Evolutionary conservation across 2,113 vertebrate genomes (phyloP).

Genomic region (Talpa occidentalis): DNA sequence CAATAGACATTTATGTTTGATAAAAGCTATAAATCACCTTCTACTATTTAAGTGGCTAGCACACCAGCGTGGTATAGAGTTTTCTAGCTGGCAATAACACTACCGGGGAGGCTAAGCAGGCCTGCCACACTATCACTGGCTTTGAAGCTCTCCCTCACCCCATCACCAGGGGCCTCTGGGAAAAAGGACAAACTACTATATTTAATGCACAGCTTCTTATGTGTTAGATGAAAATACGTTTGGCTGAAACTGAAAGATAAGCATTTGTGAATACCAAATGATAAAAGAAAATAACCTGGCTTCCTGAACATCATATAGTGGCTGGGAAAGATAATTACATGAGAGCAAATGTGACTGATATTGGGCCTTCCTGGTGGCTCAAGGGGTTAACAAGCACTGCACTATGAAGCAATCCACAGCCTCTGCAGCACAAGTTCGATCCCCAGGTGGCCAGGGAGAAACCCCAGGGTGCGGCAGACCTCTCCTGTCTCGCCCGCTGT

Average conservation of each 20-base stretch:
- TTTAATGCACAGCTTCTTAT: not conserved
- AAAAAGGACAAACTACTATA: not conserved
- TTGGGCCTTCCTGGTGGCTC: too few species aligned
- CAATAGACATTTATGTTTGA: not conserved
- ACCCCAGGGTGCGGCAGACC: too few species aligned
- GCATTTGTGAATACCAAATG: not conserved
- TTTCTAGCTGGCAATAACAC: not conserved
- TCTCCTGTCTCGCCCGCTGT: too few species aligned
- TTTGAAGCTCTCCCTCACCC: not conserved
- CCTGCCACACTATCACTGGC: not conserved
- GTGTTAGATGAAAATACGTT: not conserved
- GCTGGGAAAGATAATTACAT: not conserved
- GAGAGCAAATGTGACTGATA: not conserved
- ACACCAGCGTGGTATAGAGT: not conserved
- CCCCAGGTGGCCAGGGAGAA: too few species aligned
- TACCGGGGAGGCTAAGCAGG: too few species aligned
- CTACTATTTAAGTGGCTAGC: not conserved
- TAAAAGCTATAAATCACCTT: conserved; percentile 6
- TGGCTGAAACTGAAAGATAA: not conserved
- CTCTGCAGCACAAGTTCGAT: too few species aligned
- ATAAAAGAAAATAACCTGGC: not conserved
- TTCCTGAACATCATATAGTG: not conserved
- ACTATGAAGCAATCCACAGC: too few species aligned
- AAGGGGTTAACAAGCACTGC: too few species aligned
- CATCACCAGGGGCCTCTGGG: not conserved